Evolutionary conservation across 1,140 invertebrate genomes (phyloP).

Genomic region (Leptestheria dahalacensis): DNA sequence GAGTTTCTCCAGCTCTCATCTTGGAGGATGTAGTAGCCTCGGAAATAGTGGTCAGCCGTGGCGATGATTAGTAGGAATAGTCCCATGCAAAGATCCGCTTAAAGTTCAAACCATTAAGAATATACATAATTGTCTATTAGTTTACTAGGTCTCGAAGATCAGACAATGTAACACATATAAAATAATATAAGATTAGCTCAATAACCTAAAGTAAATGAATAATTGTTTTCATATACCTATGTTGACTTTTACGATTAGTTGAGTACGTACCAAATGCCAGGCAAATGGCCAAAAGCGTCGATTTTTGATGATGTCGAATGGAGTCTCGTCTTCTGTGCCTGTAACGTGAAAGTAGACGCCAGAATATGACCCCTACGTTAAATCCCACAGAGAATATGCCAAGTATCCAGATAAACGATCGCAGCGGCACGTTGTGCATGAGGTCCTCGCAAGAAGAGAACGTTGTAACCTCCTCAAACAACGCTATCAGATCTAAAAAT

Average conservation of each 20-base stretch:
- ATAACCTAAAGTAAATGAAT: too few species aligned
- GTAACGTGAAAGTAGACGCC: constrained; percentile 31
- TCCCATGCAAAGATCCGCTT: constrained; percentile 39
- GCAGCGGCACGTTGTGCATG: constrained; percentile 37
- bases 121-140: constrained; percentile 42
- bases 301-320: not conserved
- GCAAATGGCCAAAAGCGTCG: too few species aligned
- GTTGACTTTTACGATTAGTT: too few species aligned
- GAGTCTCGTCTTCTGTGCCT: constrained; percentile 3
- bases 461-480: too few species aligned
- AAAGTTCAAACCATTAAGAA: too few species aligned
- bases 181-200: too few species aligned
- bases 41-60: constrained; percentile 33
- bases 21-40: constrained; percentile 36
- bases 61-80: constrained; percentile 38
- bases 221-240: too few species aligned
- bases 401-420: constrained; percentile 47
- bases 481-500: too few species aligned
- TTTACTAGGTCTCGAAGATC: too few species aligned
- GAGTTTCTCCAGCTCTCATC: constrained; percentile 36
- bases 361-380: constrained; percentile 44
- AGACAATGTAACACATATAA: too few species aligned
- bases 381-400: constrained; percentile 42
- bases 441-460: constrained; percentile 42
- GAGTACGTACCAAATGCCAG: too few species aligned